Percentiles rank a stretch among this genome's conserved stretches.
phyloP scores from a whole-genome alignment of 2,113 vertebrate genomes.

The Chauna torquata region DNA sequence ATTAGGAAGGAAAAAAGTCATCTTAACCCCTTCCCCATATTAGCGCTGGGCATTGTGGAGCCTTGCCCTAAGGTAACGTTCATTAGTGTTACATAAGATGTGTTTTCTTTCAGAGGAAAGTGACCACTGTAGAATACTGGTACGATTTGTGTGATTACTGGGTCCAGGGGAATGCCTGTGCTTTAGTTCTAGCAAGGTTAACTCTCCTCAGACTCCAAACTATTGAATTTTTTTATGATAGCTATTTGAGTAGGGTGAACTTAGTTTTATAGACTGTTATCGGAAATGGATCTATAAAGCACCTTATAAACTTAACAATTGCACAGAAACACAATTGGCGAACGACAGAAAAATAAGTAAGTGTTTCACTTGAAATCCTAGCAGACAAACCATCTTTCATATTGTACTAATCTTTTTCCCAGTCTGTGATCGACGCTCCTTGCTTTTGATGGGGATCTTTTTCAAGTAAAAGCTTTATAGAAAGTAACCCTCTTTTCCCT shows the following conservation, averaged over 20 bases:
- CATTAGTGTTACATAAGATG: background rate
- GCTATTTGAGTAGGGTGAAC: background rate
- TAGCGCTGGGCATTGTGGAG: background rate
- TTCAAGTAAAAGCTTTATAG: background rate
- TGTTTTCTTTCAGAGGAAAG: background rate
- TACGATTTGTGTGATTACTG: accelerated
- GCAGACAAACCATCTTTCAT: background rate
- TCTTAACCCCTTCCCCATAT: background rate
- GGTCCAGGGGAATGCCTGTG: background rate
- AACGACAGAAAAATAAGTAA: background rate
- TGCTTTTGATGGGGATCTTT: background rate
- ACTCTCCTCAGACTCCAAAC: background rate
- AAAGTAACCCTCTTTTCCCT: background rate
- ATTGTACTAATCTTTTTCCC: background rate
- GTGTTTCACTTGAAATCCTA: background rate
- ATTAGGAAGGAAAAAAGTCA: background rate
- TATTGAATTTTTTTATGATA: background rate
- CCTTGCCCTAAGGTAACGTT: background rate
- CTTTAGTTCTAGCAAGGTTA: background rate
- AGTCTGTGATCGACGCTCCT: background rate
- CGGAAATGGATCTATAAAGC: background rate
- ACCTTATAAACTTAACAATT: background rate
- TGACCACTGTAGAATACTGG: background rate
- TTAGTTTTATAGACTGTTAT: background rate
- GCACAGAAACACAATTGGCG: background rate